Percentiles rank a stretch among this genome's conserved stretches.
These are phyloP conservation scores for Channa striata DNA, from an alignment of 2,797 vertebrate species.

Conservation along the genomic window DNA sequence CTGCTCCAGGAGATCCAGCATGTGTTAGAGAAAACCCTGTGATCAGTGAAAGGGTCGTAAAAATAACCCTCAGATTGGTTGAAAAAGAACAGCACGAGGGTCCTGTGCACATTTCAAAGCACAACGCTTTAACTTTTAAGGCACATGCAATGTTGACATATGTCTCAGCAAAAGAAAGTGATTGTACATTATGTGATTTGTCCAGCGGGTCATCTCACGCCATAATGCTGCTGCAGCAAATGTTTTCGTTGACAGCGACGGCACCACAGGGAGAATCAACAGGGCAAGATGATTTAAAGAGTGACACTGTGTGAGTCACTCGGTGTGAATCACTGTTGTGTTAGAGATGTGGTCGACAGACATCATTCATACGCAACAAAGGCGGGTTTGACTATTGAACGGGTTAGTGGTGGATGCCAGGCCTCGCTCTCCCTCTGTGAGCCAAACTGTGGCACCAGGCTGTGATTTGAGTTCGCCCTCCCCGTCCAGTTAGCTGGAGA, in stretches of 20 bases:
- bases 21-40: constrained; percentile 37
- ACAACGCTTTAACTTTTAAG: background rate
- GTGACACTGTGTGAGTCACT: constrained; percentile 41
- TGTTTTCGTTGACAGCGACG: constrained; percentile 16
- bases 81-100: constrained; percentile 5
- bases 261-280: constrained; percentile 23
- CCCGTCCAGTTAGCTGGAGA: too few relatives aligned
- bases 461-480: background rate
- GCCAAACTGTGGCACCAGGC: background rate
- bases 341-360: constrained; percentile 29
- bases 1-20: constrained; percentile 56
- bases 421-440: background rate
- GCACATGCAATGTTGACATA: too few relatives aligned
- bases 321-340: constrained; percentile 43
- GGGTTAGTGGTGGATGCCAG: background rate
- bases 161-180: background rate
- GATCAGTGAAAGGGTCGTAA: constrained; percentile 41
- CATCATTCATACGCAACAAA: constrained; percentile 47
- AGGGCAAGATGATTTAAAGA: constrained; percentile 22
- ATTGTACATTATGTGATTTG: background rate
- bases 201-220: background rate
- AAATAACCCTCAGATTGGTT: constrained; percentile 48
- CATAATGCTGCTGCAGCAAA: constrained; percentile 6
- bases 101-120: background rate
- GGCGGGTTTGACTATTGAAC: constrained; percentile 19